Conservation (phyloP, 1,140 invertebrate species). For the Branchinecta lynchi region DNA sequence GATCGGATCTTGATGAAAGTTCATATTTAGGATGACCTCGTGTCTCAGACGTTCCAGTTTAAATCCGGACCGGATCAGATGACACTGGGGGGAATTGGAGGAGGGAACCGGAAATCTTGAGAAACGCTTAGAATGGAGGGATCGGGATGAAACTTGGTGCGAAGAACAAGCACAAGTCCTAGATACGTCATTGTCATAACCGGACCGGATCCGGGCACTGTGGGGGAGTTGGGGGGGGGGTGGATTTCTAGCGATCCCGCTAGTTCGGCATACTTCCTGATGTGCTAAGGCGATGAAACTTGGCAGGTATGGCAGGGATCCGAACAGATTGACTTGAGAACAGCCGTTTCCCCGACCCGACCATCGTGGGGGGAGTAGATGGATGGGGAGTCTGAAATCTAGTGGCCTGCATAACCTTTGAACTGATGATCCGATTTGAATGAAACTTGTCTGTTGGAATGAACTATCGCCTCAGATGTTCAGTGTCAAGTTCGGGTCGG, state of each 20-base stretch:
- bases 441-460: too few relatives aligned
- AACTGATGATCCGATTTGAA: not conserved
- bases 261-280: too few relatives aligned
- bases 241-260: too few relatives aligned
- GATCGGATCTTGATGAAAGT: too few relatives aligned
- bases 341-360: too few relatives aligned
- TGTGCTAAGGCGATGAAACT: too few relatives aligned
- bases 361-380: too few relatives aligned
- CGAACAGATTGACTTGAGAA: too few relatives aligned
- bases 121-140: slow-evolving; percentile 9
- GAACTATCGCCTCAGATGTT: too few relatives aligned
- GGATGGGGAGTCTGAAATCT: not conserved
- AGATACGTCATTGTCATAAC: slow-evolving; percentile 2
- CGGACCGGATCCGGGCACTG: not conserved
- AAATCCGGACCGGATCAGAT: not conserved
- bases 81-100: slow-evolving; percentile 2
- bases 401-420: not conserved
- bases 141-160: slow-evolving; percentile 5
- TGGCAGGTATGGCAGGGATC: too few relatives aligned
- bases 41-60: slow-evolving; percentile 5
- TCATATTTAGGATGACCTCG: not conserved
- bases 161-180: slow-evolving; percentile 9
- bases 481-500: too few relatives aligned
- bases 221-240: slow-evolving; percentile 7
- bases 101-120: slow-evolving; percentile 5